Evolutionary conservation across 1,140 invertebrate species (phyloP).

Genomic region (Diachasmimorpha longicaudata): DNA sequence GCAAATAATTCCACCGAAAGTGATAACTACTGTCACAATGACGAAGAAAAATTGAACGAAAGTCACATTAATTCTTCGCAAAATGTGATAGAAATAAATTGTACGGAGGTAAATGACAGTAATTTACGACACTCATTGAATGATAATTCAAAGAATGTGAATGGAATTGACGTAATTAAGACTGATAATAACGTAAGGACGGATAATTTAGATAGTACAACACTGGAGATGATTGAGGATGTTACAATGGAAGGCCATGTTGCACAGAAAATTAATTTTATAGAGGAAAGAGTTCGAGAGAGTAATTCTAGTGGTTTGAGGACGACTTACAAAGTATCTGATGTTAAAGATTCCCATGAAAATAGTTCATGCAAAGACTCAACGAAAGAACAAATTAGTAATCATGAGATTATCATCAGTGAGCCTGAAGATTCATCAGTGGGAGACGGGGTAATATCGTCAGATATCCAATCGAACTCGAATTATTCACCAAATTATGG

Average conservation of each 20-base stretch:
- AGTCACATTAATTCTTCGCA: conserved; percentile 79
- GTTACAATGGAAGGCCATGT: conserved; percentile 26
- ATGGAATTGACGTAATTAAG: conserved; percentile 33
- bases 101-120: conserved; percentile 41
- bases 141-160: neutral
- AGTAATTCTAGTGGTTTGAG: neutral
- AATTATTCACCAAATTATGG: neutral
- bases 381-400: conserved; percentile 35
- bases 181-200: conserved; percentile 37
- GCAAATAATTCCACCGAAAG: conserved; percentile 11
- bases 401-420: conserved; percentile 24
- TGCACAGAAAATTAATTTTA: conserved; percentile 33
- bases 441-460: conserved; percentile 4
- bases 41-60: conserved; percentile 72
- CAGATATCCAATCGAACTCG: neutral
- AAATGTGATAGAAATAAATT: conserved; percentile 64
- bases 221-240: conserved; percentile 19
- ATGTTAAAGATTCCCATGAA: conserved; percentile 15
- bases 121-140: neutral
- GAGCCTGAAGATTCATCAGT: neutral
- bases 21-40: conserved; percentile 35
- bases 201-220: conserved; percentile 22
- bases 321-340: conserved; percentile 10
- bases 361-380: conserved; percentile 24
- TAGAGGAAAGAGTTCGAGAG: conserved; percentile 13